Evolutionary conservation across 1,140 invertebrate species (phyloP), one percentile per base, ranked within the genome.

Genomic region (Formica selysi): DNA sequence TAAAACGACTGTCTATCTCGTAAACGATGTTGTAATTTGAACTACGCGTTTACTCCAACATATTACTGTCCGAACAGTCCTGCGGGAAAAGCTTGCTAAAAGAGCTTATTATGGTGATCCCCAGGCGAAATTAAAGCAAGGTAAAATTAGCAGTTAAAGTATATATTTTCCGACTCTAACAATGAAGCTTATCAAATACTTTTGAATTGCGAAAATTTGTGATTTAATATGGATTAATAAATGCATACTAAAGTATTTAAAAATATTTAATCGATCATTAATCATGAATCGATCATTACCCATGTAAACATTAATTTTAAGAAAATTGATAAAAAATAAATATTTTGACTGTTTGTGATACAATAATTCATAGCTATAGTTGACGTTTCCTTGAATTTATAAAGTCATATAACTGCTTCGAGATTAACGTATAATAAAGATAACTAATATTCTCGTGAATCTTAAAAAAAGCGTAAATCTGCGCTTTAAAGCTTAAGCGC

Each of bases 1-100:
- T 62, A 74, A 74, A 83, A 68, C 57, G 38, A 83, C 26, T 54
- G 79, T 81, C 78, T 81, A 73, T 81, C 79, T 59, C 26, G 54
- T 81, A 81, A 81, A 61, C 26, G 67, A 73, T 22, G 57, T 79
- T 79, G 32, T 73, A 73, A 81, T 81, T 81, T 81, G 79, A 73
- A 61, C 19, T 44, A 54, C 51, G 78, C 38, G 65, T 41, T 64
- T 81, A 81, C 7, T 54, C 57, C 67, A 51, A 73, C 54, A 59
- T 81, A 81, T 81, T 73, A 54, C 67, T 71, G 36, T 36, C 59
- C 36, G 44, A 79, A 64, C 26, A 16, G 78, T 57, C 68, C 32
- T 68, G 51, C 13, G 54, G 54, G 36, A 44, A 19, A 61, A 32
- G 38, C 62, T 73, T 16, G 79, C 67, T 81, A 44, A 81, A 73